phyloP scores from a whole-genome alignment of 2,113 vertebrate species.

The Ammodytes dubius region DNA sequence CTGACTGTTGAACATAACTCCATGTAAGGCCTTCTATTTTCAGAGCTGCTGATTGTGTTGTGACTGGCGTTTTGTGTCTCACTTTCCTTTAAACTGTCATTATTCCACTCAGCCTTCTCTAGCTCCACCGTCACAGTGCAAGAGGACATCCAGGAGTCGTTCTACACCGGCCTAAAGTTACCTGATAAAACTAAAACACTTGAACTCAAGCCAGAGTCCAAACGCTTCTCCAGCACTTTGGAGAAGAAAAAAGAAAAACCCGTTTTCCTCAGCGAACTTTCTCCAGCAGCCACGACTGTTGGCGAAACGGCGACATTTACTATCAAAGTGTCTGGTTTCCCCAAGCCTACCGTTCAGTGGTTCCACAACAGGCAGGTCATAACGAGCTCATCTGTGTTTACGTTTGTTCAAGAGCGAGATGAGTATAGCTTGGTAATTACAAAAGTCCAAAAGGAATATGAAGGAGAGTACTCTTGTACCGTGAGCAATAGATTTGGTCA shows the following conservation, averaged over 20 bases:
- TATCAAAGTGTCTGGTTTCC: constrained; percentile 85
- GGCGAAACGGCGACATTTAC: constrained; percentile 88
- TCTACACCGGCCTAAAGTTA: constrained; percentile 82
- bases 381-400: constrained; percentile 79
- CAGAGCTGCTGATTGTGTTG: neutral
- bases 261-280: constrained; percentile 88
- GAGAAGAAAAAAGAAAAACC: constrained; percentile 86
- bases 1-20: neutral
- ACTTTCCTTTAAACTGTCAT: constrained; percentile 51
- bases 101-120: constrained; percentile 89
- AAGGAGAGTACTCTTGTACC: constrained; percentile 90
- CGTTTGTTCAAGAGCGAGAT: constrained; percentile 84
- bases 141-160: constrained; percentile 85
- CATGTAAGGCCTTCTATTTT: neutral
- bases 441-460: constrained; percentile 78
- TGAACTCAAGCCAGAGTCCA: constrained; percentile 90
- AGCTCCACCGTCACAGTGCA: constrained; percentile 85
- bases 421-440: constrained; percentile 89
- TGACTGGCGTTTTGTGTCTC: constrained; percentile 9
- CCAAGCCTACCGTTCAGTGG: constrained; percentile 89
- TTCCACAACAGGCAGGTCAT: constrained; percentile 85
- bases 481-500: constrained; percentile 87
- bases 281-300: constrained; percentile 78
- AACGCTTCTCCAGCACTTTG: constrained; percentile 82
- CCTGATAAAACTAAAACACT: constrained; percentile 86